Base-by-base conservation (phyloP, 2,113 vertebrate species). In the Crypturellus undulatus region DNA sequence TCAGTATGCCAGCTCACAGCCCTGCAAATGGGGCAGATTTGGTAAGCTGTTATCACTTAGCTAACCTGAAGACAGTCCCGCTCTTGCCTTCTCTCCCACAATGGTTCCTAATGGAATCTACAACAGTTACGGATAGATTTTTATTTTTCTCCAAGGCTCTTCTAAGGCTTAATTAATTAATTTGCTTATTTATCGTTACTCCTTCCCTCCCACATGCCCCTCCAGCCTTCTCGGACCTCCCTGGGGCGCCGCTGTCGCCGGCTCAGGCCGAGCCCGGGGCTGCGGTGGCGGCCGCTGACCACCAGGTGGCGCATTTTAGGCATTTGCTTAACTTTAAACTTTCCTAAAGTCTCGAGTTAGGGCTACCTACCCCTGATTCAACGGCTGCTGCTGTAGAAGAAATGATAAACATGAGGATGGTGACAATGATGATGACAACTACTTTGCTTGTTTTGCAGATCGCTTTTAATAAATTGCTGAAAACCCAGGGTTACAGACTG, bases 401-500 rank as follows among this genome's bases (percentile, higher is more conserved):
- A 83, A 51, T 11, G 38, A 68, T 24, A 64, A 62, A 77, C 20
- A 32, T 30, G 4, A 22, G 16, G 28, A 20, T 80, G 5, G 24
- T 40, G 28, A 3, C 20, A 42, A 6, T 42, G 40, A 47, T 32
- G 25, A 6, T 47, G 12, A 45, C 2, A 5, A 67, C 38, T 85
- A 14, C 81, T 70, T 94, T 65, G 10, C 42, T 94, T 96, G n/a
- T 96, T 64, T 52, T 89, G 71, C 20, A 63, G 28, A 79, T 83
- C 0, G 4, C 69, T 95, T 94, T 90, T 93, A 49, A 58, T 68
- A 87, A 10, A 56, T 60, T 88, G 24, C 30, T 59, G 62, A 80
- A 93, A 89, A 85, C 70, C 77, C 2, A 58, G 45, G 84, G 25
- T 75, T 75, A 32, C 38, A 32, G 32, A 71, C 24, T 96, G 68